Base-by-base conservation (phyloP, 2,113 vertebrate genomes). In the Vimba vimba region DNA sequence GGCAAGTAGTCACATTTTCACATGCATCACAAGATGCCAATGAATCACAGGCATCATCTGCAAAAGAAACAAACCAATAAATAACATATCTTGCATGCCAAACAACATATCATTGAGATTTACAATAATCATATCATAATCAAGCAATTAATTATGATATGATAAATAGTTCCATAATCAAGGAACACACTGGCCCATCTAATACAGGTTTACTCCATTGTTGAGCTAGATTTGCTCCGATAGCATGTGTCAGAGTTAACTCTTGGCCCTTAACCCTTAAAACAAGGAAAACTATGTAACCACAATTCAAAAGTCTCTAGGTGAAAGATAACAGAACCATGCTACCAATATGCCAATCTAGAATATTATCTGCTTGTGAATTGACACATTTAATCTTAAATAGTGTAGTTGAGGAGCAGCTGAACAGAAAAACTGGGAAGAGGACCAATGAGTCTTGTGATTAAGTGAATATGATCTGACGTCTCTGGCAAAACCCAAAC, bases 1-100 rank as follows among this genome's bases (percentile, higher is more conserved):
- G 1, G 78, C 95, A 95, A 0, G 1, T 62, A 39, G 0, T 2
- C 0, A 0, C 1, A 8, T 12, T 0, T 45, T 0, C 36, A 87
- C 95, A 95, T 0, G 0, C 0, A 0, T 68, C 79, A 87, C 95
- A 95, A 3, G 11, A 23, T 0, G 0, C 0, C 4, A 17, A 0
- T 0, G 0, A 0, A 12, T 19, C 0, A 85, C 95, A 95, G 2
- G 0, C 17, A 0, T 0, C 71, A 76, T 89, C 93, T 94, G 90
- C 8, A 90, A 82, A 82, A 68, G 25, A 68, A 82, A 66, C 36
- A n/a, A 81, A n/a, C 23, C 5, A 82, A 30, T 50, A 64, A 82
- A 21, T 33, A 21, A 45, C 17, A 47, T 5, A 50, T 50, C 4
- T 45, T 19, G 15, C 23, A 62, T 17, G 2, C 30, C 43, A 50